Evolutionary conservation across 2,888 invertebrate genomes (phyloP).

Genomic region (Tenodera sinensis): DNA sequence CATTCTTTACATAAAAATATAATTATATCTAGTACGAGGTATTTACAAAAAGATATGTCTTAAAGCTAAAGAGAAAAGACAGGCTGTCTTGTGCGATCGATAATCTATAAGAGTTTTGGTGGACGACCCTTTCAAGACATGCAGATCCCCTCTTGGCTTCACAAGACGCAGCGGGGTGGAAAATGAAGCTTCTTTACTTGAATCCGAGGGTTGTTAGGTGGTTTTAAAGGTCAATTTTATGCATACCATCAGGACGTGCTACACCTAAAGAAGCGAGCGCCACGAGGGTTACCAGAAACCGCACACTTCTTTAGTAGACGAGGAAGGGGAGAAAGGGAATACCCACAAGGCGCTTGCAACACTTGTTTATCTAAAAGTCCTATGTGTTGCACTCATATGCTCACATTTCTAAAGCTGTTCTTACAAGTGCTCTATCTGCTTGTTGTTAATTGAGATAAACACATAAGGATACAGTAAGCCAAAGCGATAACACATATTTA

Average conservation of each 20-base stretch:
- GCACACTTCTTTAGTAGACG: not conserved
- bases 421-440: too few species aligned
- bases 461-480: too few species aligned
- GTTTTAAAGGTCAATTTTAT: slow-evolving; percentile 31
- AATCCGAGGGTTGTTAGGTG: slow-evolving; percentile 25
- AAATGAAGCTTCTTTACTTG: slow-evolving; percentile 28
- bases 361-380: too few species aligned
- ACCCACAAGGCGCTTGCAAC: not conserved
- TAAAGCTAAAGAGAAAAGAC: not conserved
- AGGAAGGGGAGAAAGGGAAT: not conserved
- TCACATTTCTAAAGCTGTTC: too few species aligned
- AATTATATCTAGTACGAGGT: too few species aligned
- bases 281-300: not conserved
- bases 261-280: not conserved
- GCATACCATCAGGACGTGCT: slow-evolving; percentile 19
- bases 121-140: slow-evolving; percentile 15
- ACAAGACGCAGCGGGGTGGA: slow-evolving; percentile 28
- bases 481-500: too few species aligned
- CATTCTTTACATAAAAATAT: too few species aligned
- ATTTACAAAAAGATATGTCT: not conserved
- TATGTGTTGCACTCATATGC: too few species aligned
- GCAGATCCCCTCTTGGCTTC: slow-evolving; percentile 1
- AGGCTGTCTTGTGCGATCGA: slow-evolving; percentile 13
- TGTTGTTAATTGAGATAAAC: too few species aligned
- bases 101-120: slow-evolving; percentile 25